These are phyloP conservation scores for Watersipora subatra DNA, from an alignment of 1,140 invertebrate species.

Conservation along the genomic window DNA sequence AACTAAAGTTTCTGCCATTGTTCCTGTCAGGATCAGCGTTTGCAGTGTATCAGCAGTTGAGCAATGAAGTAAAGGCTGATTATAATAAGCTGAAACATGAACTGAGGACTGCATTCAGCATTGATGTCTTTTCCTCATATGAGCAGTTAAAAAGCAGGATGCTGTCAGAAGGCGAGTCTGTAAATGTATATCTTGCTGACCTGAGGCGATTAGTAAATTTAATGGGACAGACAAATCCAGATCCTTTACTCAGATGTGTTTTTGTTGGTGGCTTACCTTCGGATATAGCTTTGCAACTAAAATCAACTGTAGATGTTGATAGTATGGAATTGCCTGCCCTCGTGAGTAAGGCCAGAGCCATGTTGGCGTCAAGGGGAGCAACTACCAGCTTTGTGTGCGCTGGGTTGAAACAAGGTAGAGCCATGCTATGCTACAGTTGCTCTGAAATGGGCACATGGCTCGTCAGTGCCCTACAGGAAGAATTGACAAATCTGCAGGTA, in stretches of 20 bases:
- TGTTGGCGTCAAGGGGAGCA: background rate
- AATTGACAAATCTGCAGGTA: background rate
- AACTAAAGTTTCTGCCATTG: background rate
- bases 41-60: conserved; percentile 1
- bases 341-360: background rate
- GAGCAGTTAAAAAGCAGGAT: background rate
- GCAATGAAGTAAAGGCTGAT: background rate
- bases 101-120: background rate
- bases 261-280: background rate
- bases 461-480: background rate
- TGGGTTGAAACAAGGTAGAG: background rate
- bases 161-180: background rate
- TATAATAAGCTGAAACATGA: background rate
- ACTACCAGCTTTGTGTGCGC: background rate
- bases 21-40: background rate
- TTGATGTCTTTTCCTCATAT: background rate
- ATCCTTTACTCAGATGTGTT: background rate
- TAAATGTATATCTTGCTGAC: background rate
- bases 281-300: background rate
- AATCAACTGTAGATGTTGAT: background rate
- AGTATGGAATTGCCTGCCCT: background rate
- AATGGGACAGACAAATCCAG: background rate
- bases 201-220: background rate
- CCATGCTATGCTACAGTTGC: background rate
- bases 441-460: background rate